phyloP scores from a whole-genome alignment of 2,113 vertebrate genomes.

The Rhadina sibilatrix region DNA sequence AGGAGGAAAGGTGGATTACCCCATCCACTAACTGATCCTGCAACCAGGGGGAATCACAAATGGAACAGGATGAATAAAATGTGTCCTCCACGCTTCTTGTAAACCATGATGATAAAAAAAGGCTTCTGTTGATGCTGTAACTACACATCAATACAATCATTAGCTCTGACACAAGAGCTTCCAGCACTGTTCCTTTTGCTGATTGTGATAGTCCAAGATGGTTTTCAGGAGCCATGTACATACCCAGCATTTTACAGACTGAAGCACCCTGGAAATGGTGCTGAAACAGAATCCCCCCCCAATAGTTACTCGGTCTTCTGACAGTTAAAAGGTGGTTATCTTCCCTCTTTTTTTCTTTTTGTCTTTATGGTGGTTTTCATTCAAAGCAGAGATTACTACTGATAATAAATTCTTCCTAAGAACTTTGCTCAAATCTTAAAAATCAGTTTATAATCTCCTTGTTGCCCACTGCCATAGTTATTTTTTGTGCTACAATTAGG shows the following conservation, averaged over 20 bases:
- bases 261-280: not conserved
- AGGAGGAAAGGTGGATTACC: not conserved
- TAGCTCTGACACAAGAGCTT: not conserved
- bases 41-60: not conserved
- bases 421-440: not conserved
- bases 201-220: not conserved
- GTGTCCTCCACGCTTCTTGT: not conserved
- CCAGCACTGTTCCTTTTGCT: not conserved
- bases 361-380: not conserved
- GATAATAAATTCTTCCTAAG: not conserved
- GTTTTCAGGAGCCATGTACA: not conserved
- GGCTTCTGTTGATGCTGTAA: not conserved
- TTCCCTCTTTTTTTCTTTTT: not conserved
- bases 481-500: not conserved
- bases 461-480: not conserved
- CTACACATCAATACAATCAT: not conserved
- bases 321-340: not conserved
- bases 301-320: not conserved
- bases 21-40: not conserved
- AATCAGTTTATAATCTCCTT: not conserved
- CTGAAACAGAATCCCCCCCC: not conserved
- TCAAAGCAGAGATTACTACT: not conserved
- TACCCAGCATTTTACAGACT: not conserved
- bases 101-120: not conserved
- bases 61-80: not conserved